Base-by-base conservation (phyloP, 1,140 invertebrate species). In the Aleiodes sp. region DNA sequence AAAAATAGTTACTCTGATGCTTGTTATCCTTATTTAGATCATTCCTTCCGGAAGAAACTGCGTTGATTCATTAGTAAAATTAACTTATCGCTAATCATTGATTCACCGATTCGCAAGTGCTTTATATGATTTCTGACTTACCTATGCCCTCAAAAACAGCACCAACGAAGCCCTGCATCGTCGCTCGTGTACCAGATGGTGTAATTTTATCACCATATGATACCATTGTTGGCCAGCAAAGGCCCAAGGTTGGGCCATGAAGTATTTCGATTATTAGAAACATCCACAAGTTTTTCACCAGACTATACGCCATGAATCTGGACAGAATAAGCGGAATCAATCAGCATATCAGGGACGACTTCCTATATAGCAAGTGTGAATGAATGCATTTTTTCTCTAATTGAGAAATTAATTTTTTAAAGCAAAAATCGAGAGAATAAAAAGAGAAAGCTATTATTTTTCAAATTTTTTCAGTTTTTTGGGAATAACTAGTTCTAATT, bases 151-250 rank as follows among this genome's bases (percentile, higher is more conserved):
- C 94, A 80, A 96, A 96, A 57, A 94, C 87, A 31, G 93, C 94
- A 21, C 94, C 94, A 21, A 95, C 90, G 21, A 96, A 85, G 64
- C 94, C 94, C 88, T 95, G 87, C 73, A 96, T 91, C 21, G 95
- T 97, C 2, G 94, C 92, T 81, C 94, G 92, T 0, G 93, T 94
- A 9, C 95, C 95, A 1, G 91, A 88, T n/a, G 95, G 94, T 4
- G 95, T 91, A 1, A 96, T 90, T 73, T 92, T 90, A 79, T 92
- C 94, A 0, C 94, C 94, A 84, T 96, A 97, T 0, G 93, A 94
- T 7, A 94, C 91, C 91, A 97, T 95, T 7, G 94, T 92, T 0
- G 95, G 90, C 86, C 95, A 98, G 79, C 94, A 94, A 68, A 98
- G 87, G 9, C 96, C 95, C 80, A 94, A 94, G 0, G 95, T 95